Percentiles rank a stretch among this genome's conserved stretches.
Evolutionary conservation across 2,888 invertebrate genomes (phyloP).

Genomic region (Melanotus villosus): DNA sequence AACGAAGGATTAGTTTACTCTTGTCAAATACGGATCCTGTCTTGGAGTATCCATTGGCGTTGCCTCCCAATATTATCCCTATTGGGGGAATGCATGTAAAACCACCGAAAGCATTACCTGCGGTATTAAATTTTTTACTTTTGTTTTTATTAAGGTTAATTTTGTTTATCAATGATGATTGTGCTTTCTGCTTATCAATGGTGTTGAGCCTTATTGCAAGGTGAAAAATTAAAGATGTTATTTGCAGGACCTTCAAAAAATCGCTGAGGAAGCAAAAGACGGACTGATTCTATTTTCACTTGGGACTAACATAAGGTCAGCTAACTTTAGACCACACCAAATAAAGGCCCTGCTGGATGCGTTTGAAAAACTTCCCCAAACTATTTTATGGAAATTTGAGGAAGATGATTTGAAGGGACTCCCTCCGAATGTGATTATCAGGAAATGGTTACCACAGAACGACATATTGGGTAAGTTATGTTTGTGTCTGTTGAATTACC

Average conservation of each 20-base stretch:
- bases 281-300: conserved; percentile 64
- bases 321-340: conserved; percentile 47
- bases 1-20: conserved; percentile 56
- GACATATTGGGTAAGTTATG: conserved; percentile 60
- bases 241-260: conserved; percentile 55
- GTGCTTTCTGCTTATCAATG: too few species aligned
- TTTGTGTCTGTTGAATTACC: neutral
- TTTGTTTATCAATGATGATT: too few species aligned
- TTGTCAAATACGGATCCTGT: conserved; percentile 59
- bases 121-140: too few species aligned
- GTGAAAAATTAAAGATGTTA: too few species aligned
- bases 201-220: too few species aligned
- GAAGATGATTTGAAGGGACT: conserved; percentile 54
- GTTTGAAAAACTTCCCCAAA: conserved; percentile 61
- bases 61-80: conserved; percentile 64
- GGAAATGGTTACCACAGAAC: conserved; percentile 64
- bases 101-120: conserved; percentile 55
- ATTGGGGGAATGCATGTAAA: conserved; percentile 63
- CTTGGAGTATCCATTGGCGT: conserved; percentile 59
- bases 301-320: conserved; percentile 60
- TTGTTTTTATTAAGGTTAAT: too few species aligned
- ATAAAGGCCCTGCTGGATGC: conserved; percentile 51
- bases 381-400: conserved; percentile 64
- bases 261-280: conserved; percentile 54
- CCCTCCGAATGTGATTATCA: conserved; percentile 62